Base-by-base conservation (phyloP, 2,888 invertebrate genomes). In the Luffia ferchaultella region DNA sequence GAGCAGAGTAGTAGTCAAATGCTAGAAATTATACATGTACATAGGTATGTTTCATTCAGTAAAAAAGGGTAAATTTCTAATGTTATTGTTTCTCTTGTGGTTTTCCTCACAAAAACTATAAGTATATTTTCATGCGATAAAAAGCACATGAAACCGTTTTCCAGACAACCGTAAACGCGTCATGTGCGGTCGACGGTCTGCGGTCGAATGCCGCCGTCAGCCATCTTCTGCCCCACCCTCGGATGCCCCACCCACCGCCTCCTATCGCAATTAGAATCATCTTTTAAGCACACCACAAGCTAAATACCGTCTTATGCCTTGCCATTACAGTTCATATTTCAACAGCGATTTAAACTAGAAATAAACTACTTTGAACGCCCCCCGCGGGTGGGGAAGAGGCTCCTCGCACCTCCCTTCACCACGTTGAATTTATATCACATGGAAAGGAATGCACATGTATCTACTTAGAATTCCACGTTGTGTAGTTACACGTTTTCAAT, bases 211-310 rank as follows among this genome's bases (percentile, higher is more conserved):
- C 5, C 42, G 20, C 43, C 45, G 45, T 45, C 64, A 62, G 71
- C 68, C 71, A 71, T 74, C 73, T 80, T 73, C 75, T 67, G 76
- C 78, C 68, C 80, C 79, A 72, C 82, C 79, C 77, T 64, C 42
- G 2, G 2, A 66, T 63, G 73, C 59, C 68, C 77, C 80, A 73
- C 82, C 80, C 77, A 78, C 68, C 79, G 78, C 80, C 80, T 68
- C 44, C 76, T 73, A 67, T 74, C 69, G 67, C 75, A 72, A 74
- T 74, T 73, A 76, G 67, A 67, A 61, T 65, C 67, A 68, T 65
- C 68, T 64, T 64, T 62, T 63, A 63, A 63, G 62, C 63, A 64
- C 63, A 65, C 65, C 63, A 59, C 70, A 62, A 64, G 63, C 64
- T 64, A 73, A 73, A 73, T 63, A 66, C 67, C 67, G 68, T 75